Conservation (phyloP, 1,140 invertebrate genomes). For the Sycophaga agraensis region DNA sequence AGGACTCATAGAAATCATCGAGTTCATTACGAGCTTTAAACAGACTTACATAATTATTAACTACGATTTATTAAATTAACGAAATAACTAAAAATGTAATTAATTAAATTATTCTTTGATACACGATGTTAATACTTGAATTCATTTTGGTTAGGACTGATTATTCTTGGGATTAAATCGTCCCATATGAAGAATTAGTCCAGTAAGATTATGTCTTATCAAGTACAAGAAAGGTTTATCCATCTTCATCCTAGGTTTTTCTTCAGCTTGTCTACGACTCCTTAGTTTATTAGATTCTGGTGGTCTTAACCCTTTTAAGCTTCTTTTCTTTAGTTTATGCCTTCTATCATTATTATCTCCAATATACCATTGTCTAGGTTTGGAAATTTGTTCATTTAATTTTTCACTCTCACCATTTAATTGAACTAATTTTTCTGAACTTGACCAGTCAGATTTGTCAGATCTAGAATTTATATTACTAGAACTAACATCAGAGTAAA, state of each 20-base stretch:
- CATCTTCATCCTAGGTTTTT: constrained; percentile 73
- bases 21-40: constrained; percentile 14
- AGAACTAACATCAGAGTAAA: too few species aligned
- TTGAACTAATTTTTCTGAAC: background rate
- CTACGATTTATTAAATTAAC: constrained; percentile 15
- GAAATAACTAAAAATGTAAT: constrained; percentile 19
- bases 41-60: constrained; percentile 7
- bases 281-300: constrained; percentile 43
- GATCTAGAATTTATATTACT: constrained; percentile 31
- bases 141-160: constrained; percentile 23
- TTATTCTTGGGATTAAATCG: constrained; percentile 74
- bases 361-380: background rate
- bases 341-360: constrained; percentile 25
- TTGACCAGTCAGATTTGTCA: constrained; percentile 39
- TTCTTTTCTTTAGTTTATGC: constrained; percentile 31
- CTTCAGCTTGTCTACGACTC: constrained; percentile 66
- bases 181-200: constrained; percentile 81
- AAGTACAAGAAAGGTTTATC: constrained; percentile 85
- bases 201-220: constrained; percentile 82
- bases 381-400: background rate
- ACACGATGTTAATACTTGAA: constrained; percentile 26
- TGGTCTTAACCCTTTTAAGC: constrained; percentile 28
- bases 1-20: constrained; percentile 12
- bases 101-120: constrained; percentile 31
- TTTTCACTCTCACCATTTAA: background rate